A percentile compares a stretch with the other conserved stretches of the same genome.
These are phyloP conservation scores for Cremastobaeus sp. DNA, from an alignment of 2,888 invertebrate species.

Conservation along the genomic window DNA sequence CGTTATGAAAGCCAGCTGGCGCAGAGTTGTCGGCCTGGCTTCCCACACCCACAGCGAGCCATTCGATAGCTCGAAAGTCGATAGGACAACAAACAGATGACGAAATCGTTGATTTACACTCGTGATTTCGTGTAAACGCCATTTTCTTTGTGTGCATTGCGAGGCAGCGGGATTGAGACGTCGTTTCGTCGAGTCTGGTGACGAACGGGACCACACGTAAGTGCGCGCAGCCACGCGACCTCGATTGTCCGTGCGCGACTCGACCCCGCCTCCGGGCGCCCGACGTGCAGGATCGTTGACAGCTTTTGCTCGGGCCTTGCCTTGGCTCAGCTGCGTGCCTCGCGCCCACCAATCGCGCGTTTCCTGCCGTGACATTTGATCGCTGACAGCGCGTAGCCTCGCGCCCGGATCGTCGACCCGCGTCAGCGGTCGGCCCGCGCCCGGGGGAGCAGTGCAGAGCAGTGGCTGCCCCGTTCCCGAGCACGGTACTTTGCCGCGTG, in stretches of 20 bases:
- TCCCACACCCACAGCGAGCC: too few species aligned
- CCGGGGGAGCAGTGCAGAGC: background rate
- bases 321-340: too few species aligned
- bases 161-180: slow-evolving; percentile 62
- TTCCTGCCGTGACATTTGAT: too few species aligned
- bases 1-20: too few species aligned
- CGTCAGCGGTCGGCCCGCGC: background rate
- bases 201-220: slow-evolving; percentile 57
- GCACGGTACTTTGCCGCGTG: slow-evolving; percentile 55
- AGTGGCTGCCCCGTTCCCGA: background rate
- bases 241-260: background rate
- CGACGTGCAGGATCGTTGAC: background rate
- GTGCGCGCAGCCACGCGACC: slow-evolving; percentile 24
- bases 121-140: slow-evolving; percentile 71
- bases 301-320: background rate
- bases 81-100: slow-evolving; percentile 66
- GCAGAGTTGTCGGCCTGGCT: too few species aligned
- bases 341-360: too few species aligned
- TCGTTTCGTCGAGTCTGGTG: slow-evolving; percentile 61
- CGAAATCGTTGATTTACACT: slow-evolving; percentile 68
- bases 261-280: background rate
- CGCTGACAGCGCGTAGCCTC: background rate
- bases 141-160: slow-evolving; percentile 71
- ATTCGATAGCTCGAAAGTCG: slow-evolving; percentile 46
- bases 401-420: slow-evolving; percentile 23